Percentiles rank a stretch among this genome's conserved stretches.
Conservation (phyloP, 1,140 invertebrate genomes). For the Triops cancriformis region DNA sequence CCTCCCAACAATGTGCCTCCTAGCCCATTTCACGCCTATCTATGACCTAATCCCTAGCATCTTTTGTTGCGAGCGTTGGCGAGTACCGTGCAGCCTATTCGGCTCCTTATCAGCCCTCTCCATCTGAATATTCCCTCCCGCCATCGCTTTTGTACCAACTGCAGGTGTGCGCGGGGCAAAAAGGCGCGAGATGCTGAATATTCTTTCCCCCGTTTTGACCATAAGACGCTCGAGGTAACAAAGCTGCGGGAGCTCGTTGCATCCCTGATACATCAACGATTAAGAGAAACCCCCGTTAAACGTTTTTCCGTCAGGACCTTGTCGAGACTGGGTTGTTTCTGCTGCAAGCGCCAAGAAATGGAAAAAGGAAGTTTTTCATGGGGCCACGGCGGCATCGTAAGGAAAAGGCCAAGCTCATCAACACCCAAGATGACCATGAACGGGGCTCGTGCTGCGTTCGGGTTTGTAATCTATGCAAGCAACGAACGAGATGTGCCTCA, state of each 20-base stretch:
- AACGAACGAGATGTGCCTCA: neutral
- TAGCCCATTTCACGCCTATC: neutral
- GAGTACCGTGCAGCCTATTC: neutral
- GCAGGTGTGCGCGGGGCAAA: neutral
- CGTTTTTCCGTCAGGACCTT: neutral
- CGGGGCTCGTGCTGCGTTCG: neutral
- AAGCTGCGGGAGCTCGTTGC: constrained; percentile 1
- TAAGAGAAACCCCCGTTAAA: neutral
- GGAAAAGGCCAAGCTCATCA: neutral
- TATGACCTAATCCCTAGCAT: neutral
- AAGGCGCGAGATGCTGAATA: neutral
- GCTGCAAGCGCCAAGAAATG: neutral
- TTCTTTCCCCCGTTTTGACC: neutral
- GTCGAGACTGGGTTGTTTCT: neutral
- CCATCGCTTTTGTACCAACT: neutral
- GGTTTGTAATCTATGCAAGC: neutral
- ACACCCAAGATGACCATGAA: constrained; percentile 7
- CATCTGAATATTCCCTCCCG: neutral
- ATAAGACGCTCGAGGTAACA: neutral
- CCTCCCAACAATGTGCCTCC: neutral
- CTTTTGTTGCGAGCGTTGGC: neutral
- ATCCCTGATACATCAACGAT: constrained; percentile 1
- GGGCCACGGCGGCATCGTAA: neutral
- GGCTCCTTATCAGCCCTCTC: neutral
- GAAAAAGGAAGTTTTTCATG: neutral